Conservation (phyloP, 2,888 invertebrate species). For the Cantharis nigra region DNA sequence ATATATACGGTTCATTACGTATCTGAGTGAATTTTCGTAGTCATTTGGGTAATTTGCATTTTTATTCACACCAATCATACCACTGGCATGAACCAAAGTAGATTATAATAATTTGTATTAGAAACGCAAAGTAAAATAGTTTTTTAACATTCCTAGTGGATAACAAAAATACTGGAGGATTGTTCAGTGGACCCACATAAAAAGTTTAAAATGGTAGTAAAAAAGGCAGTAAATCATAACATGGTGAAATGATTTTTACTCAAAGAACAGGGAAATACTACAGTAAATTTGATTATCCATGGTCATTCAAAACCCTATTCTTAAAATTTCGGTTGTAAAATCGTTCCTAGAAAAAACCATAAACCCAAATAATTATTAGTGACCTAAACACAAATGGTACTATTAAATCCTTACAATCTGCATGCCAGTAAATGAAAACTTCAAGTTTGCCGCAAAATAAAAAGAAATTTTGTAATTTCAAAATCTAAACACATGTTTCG, state of each 20-base stretch:
- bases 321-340: background rate
- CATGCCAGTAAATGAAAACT: too few species aligned
- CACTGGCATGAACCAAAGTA: background rate
- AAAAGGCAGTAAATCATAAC: background rate
- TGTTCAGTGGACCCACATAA: background rate
- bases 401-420: too few species aligned
- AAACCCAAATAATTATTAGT: background rate
- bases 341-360: background rate
- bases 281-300: too few species aligned
- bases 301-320: background rate
- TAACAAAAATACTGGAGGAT: too few species aligned
- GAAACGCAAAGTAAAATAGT: background rate
- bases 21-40: background rate
- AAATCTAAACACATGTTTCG: too few species aligned
- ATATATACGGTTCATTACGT: background rate
- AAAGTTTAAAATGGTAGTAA: background rate
- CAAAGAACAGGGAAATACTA: background rate
- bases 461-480: too few species aligned
- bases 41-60: background rate
- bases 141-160: too few species aligned
- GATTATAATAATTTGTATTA: background rate
- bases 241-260: background rate
- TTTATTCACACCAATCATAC: background rate
- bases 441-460: too few species aligned
- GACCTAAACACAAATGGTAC: too few species aligned